Evolutionary conservation across 2,888 invertebrate genomes (phyloP).

Genomic region (Stictocephala bisonia): DNA sequence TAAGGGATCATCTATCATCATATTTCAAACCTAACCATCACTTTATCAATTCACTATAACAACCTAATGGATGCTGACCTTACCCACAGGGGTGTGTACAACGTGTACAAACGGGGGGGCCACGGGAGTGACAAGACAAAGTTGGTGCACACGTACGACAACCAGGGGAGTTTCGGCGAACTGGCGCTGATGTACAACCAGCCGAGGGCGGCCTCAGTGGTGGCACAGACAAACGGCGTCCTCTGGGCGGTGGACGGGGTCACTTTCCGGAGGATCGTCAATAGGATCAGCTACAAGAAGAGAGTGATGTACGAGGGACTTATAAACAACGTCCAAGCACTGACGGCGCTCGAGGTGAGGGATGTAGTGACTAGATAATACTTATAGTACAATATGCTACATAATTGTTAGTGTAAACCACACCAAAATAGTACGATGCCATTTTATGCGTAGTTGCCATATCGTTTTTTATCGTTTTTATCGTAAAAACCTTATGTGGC

Average conservation of each 20-base stretch:
- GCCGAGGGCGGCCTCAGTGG: slow-evolving; percentile 95
- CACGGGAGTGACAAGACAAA: slow-evolving; percentile 68
- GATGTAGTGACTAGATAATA: no score
- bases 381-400: no score
- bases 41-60: not conserved
- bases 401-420: no score
- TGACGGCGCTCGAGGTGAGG: slow-evolving; percentile 92
- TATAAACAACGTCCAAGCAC: slow-evolving; percentile 94
- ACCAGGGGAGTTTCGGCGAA: slow-evolving; percentile 95
- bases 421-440: no score
- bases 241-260: slow-evolving; percentile 99
- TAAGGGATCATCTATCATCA: not conserved
- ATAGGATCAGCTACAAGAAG: slow-evolving; percentile 97
- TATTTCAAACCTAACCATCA: not conserved
- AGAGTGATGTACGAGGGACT: slow-evolving; percentile 97
- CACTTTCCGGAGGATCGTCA: slow-evolving; percentile 94
- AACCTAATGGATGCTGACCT: not conserved
- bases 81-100: slow-evolving; percentile 77
- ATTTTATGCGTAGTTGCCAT: no score
- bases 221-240: slow-evolving; percentile 83
- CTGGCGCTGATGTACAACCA: slow-evolving; percentile 97
- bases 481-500: no score
- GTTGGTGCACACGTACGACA: slow-evolving; percentile 89
- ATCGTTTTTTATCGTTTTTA: no score
- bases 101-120: slow-evolving; percentile 78